A percentile compares a stretch with the other conserved stretches of the same genome.
Conservation (phyloP, 2,797 vertebrate species). For the Adrianichthys oophorus region DNA sequence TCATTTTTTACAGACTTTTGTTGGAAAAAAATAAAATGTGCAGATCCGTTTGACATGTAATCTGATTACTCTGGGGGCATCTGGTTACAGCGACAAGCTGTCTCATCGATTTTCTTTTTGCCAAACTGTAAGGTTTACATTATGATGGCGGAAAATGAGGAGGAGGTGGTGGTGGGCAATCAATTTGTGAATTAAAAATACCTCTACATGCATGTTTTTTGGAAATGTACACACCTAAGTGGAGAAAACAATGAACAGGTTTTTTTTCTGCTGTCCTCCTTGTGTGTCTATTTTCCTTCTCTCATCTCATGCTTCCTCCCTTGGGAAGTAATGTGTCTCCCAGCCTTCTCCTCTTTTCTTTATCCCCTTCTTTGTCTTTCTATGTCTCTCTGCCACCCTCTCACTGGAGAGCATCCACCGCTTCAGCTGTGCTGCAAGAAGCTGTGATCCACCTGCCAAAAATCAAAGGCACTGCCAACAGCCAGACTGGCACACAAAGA, state of each 20-base stretch:
- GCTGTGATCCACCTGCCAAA: conserved; percentile 78
- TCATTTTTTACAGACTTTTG: conserved; percentile 10
- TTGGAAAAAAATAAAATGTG: conserved; percentile 8
- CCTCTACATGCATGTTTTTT: conserved; percentile 11
- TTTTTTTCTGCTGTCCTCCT: conserved; percentile 24
- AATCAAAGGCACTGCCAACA: conserved; percentile 70
- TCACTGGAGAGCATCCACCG: conserved; percentile 49
- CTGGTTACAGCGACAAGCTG: conserved; percentile 55
- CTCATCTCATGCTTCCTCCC: conserved; percentile 40
- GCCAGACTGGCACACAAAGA: conserved; percentile 64
- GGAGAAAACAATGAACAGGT: conserved; percentile 19
- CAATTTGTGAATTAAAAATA: conserved; percentile 27
- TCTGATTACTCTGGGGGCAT: conserved; percentile 53
- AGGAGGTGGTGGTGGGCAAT: conserved; percentile 5
- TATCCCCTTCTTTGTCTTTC: conserved; percentile 12
- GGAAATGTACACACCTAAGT: conserved; percentile 7
- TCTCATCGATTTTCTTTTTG: conserved; percentile 60
- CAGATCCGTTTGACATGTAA: conserved; percentile 33
- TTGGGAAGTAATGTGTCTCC: conserved; percentile 34
- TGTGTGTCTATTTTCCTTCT: conserved; percentile 37
- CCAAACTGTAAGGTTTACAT: conserved; percentile 56
- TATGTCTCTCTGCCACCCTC: conserved; percentile 26
- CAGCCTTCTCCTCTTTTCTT: conserved; percentile 16
- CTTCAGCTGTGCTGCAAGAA: conserved; percentile 65
- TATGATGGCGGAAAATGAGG: conserved; percentile 45